Base-by-base conservation (phyloP, 53 echinoderm and acorn worm species). In the Patiria pectinifera region DNA sequence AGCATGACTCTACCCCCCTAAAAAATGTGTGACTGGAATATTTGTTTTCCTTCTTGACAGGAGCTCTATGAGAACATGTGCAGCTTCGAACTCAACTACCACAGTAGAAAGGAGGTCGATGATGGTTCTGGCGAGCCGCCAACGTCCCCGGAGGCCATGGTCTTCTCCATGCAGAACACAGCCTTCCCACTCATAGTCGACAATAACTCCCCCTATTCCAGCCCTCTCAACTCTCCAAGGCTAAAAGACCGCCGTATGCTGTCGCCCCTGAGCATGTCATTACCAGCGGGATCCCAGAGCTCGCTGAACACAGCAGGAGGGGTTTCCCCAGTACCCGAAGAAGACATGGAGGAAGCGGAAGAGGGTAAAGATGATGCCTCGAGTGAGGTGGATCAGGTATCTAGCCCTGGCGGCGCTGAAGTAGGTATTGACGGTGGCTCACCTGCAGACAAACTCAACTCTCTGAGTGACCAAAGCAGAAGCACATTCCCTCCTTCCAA, bases 51-150 rank as follows among this genome's bases (percentile, higher is more conserved):
- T 72, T 19, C 14, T 84, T 61, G n/a, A 3, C 93, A 97, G 97
- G 95, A 95, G 35, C 91, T 95, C 59, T 97, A 97, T 85, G 93
- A 94, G 80, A 92, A 94, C 63, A 92, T 93, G 46, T 96, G 97
- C 83, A 92, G 71, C 80, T 89, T 82, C 22, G 92, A 95, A 58
- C 86, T 85, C 16, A 92, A 95, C 60, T 95, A 96, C 69, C 87
- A 43, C 6, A 77, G 3, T 10, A 19, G 23, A 21, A 53, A 59
- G 15, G 87, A 87, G 19, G 12, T 62, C 23, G 84, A 84, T 58
- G 85, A 85, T 78, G 85, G 77, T 59, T 76, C 78, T 47, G 80
- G 84, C 25, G 75, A 85, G 69, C 78, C 92, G 13, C 75, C 92
- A 16, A 77, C 92, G 77, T 80, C 84, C 77, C 75, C 85, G 19